phyloP scores from a whole-genome alignment of 1,140 invertebrate genomes.

The Atta colombica region DNA sequence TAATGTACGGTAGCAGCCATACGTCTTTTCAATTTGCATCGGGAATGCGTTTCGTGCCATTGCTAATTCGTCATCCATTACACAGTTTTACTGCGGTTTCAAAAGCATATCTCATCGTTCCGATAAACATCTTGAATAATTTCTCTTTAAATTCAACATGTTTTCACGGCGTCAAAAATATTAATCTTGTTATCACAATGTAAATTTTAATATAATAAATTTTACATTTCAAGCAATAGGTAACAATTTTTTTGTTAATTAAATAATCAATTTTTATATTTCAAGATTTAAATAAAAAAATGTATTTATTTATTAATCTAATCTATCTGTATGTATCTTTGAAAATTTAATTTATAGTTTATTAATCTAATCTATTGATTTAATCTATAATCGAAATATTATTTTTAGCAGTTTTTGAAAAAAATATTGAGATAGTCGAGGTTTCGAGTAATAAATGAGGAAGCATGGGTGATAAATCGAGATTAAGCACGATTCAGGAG shows the following conservation, averaged over 20 bases:
- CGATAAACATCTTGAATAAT: conserved; percentile 34
- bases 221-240: neutral
- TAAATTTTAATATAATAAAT: conserved; percentile 8
- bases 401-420: neutral
- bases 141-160: neutral
- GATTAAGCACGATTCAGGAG: conserved; percentile 48
- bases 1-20: conserved; percentile 55
- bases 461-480: neutral
- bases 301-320: neutral
- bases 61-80: conserved; percentile 30
- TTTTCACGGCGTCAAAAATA: neutral
- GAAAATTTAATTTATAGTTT: neutral
- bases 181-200: neutral
- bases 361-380: neutral
- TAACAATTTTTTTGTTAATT: neutral
- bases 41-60: conserved; percentile 34
- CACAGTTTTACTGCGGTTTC: conserved; percentile 34
- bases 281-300: neutral
- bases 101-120: neutral
- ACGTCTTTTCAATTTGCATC: conserved; percentile 54
- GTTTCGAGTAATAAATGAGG: conserved; percentile 2
- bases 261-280: neutral
- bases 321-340: neutral
- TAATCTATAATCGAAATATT: neutral
- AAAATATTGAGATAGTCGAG: too few relatives aligned